Evolutionary conservation across 2,888 invertebrate species (phyloP), one percentile per base, ranked within the genome.

Genomic region (Drymonia ruficornis): DNA sequence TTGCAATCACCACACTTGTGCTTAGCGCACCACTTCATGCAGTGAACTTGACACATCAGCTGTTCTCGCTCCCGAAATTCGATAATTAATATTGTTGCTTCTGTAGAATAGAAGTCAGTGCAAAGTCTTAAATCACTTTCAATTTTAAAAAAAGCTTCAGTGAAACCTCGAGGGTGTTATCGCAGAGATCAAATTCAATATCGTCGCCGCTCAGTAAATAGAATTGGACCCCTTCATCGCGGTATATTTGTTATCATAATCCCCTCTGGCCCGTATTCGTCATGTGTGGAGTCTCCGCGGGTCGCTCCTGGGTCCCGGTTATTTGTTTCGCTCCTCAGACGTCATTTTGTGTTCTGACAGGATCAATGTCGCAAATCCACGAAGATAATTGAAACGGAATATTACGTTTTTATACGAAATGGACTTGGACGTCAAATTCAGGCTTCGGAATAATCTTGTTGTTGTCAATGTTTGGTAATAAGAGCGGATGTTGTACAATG

Each of bases 361-460:
- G 63, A 75, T 68, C 63, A 64, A 62, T 67, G 66, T 72, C 65
- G 65, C 72, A 78, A 79, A 79, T 79, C 79, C 78, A 61, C 76
- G 66, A 76, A 79, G 72, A 81, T 81, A 83, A 84, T 81, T 83
- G 82, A 80, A 83, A 75, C 53, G 59, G 69, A 77, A 75, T 77
- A 76, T 78, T 74, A 76, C 65, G 67, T 76, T 77, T 78, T 79
- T 69, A 63, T 72, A 52, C 55, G 68, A 74, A 63, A 66, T 73
- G 70, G 64, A 70, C 65, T 70, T 55, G 55, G 56, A 56, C 57
- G 63, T 71, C 68, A 68, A 55, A 58, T 57, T 60, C 61, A 65
- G 71, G 57, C 65, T 61, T 61, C 55, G 44, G 43, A 29, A 53
- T 67, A 67, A 70, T 76, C 63, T 70, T 63, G 61, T 70, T 75